These are phyloP conservation scores for Clunio marinus DNA, from an alignment of 2,888 invertebrate genomes.

Conservation along the genomic window DNA sequence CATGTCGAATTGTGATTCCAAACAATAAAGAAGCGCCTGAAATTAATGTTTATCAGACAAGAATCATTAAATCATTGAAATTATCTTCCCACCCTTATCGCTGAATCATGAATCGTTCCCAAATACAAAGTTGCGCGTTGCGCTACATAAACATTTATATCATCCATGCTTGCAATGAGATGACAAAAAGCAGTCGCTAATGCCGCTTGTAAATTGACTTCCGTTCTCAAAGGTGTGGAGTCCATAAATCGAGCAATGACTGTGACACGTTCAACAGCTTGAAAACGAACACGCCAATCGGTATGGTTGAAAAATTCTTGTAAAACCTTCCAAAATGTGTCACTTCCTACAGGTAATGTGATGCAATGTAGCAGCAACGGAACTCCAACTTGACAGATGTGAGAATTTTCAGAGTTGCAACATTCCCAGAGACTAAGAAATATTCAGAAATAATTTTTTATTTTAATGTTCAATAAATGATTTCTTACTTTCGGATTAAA, in stretches of 20 bases:
- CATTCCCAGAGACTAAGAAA: conserved; percentile 79
- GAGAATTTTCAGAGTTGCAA: conserved; percentile 86
- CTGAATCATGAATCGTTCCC: conserved; percentile 87
- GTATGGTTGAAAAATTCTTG: conserved; percentile 88
- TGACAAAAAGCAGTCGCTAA: conserved; percentile 96
- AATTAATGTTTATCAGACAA: too few relatives aligned
- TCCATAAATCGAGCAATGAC: conserved; percentile 91
- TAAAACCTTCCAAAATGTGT: conserved; percentile 93
- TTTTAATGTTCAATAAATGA: neutral
- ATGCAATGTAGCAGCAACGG: conserved; percentile 92
- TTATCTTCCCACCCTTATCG: conserved; percentile 56
- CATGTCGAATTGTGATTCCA: conserved; percentile 97
- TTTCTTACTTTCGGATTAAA: conserved; percentile 77
- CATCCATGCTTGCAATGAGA: conserved; percentile 92
- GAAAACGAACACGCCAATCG: conserved; percentile 86
- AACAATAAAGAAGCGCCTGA: conserved; percentile 81
- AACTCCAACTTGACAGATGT: conserved; percentile 88
- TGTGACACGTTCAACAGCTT: conserved; percentile 92
- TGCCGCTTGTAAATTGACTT: conserved; percentile 82
- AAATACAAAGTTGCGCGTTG: conserved; percentile 88
- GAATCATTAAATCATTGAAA: conserved; percentile 19
- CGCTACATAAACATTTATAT: conserved; percentile 90
- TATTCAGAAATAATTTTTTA: neutral
- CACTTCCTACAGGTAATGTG: conserved; percentile 87
- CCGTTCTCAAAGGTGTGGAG: conserved; percentile 76